Evolutionary conservation across 2,797 vertebrate genomes (phyloP).

Genomic region (Crenichthys baileyi): DNA sequence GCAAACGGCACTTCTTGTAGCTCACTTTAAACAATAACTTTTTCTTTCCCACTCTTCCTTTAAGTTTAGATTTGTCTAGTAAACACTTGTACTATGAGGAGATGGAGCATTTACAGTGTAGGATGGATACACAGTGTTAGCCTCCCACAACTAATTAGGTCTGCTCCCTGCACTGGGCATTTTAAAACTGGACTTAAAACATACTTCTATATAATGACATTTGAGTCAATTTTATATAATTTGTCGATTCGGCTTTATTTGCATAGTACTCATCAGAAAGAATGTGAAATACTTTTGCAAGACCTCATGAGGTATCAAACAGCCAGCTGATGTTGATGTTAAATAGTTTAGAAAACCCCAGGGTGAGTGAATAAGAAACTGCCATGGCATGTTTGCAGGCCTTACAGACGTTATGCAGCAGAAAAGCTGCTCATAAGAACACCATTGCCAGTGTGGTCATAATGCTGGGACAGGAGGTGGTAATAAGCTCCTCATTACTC

Average conservation of each 20-base stretch:
- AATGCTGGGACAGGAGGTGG: conserved; percentile 4
- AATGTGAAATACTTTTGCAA: neutral
- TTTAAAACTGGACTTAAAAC: neutral
- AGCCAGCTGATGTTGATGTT: neutral
- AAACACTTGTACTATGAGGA: too few relatives aligned
- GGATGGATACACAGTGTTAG: too few relatives aligned
- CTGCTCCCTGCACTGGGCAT: too few relatives aligned
- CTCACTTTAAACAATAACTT: neutral
- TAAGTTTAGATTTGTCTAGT: neutral
- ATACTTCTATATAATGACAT: neutral
- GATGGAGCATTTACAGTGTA: too few relatives aligned
- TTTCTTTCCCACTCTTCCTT: neutral
- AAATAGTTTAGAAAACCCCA: conserved; percentile 29
- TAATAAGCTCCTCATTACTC: conserved; percentile 18
- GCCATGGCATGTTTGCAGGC: conserved; percentile 6
- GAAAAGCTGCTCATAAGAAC: neutral
- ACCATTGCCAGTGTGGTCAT: conserved; percentile 7
- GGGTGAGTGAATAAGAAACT: conserved; percentile 18
- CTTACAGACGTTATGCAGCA: conserved; percentile 12
- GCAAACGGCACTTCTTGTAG: neutral
- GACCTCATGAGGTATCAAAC: neutral
- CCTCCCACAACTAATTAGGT: too few relatives aligned
- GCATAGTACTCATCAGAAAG: neutral
- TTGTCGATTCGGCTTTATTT: neutral
- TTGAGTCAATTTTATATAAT: neutral